Base-by-base conservation (phyloP, 35 echinoderm and acorn worm species). In the Stichopus chloronotus region DNA sequence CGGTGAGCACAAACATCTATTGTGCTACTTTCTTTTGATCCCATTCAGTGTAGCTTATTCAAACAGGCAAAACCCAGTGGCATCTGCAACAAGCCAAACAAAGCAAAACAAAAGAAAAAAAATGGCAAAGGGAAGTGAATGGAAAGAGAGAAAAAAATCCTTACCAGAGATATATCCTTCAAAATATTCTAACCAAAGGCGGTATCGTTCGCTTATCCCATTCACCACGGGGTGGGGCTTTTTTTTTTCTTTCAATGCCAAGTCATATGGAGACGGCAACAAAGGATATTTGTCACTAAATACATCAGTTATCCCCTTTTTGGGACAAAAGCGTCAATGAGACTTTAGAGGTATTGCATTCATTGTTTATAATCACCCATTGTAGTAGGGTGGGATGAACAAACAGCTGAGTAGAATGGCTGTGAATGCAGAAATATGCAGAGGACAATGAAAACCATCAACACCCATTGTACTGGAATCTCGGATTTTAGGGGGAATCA, bases 261-360 rank as follows among this genome's bases (percentile, higher is more conserved):
- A 55, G 25, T 52, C 80, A 55, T 17, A 55, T 83, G 8, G 55
- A 4, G 30, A 10, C 9, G 2, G 61, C 43, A 55, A 53, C n/a
- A 83, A 78, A 55, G 55, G 54, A 83, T 53, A 83, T 83, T 83
- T 83, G 80, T 83, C 80, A 83, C 80, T 83, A 83, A 83, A 83
- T 55, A 83, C 76, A 55, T 56, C 7, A 83, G 80, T 83, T 83
- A 83, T 83, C 53, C 43, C 53, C 80, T 43, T 65, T 10, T 83
- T 55, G 25, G 43, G 17, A 83, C 80, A 83, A 83, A 4, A 83
- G 80, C 53, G 17, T 55, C 3, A 83, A 83, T 16, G 53, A 83
- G n/a, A 24, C 17, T 56, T 83, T 83, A 52, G 55, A 10, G 52
- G 52, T 83, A 83, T 55, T 43, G 55, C 80, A 83, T n/a, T 83